Evolutionary conservation across 2,113 vertebrate genomes (phyloP), one percentile per base, ranked within the genome.

Genomic region (Plestiodon gilberti): DNA sequence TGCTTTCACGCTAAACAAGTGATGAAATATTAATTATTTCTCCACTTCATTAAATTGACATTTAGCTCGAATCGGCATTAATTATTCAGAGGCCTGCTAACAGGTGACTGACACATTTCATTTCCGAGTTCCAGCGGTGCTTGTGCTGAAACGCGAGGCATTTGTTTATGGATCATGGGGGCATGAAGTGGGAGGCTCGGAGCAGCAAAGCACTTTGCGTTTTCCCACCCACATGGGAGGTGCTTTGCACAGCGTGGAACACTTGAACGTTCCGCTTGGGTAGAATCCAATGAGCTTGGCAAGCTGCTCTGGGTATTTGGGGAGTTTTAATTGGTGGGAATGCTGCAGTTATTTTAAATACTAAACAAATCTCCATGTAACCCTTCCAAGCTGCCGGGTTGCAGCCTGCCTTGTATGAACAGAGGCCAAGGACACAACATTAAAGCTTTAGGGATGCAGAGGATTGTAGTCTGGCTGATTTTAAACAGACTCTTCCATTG

Each of bases 11-110:
- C 59, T 67, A 64, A 35, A 64, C 69, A 65, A 87, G 59, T 75
- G 59, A 75, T 81, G 79, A 81, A 87, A 87, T 62, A 70, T 86
- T 73, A 76, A 55, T 76, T 78, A 65, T 88, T 82, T 43, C 35
- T 89, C 88, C 33, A 88, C 1, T 86, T 90, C 40, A 89, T 79
- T 84, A 88, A 85, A 81, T 52, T 0, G 28, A 88, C 87, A 85
- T 93, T 91, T 88, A 89, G 22, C 7, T 79, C 9, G 59, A 89
- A 48, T 85, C 80, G 85, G 83, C 30, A 85, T 89, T 87, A 85
- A 2, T 83, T 89, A 85, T 91, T 30, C 59, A 92, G 81, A 77
- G 6, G 70, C 43, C 67, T 87, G 70, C 88, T 81, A 88, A 84
- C 52, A 91, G 74, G 48, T 76, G 78, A 85, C 48, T 89, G 70